Evolutionary conservation across 2,797 vertebrate genomes (phyloP), one percentile per base, ranked within the genome.

Genomic region (Scomberomorus guttatus): DNA sequence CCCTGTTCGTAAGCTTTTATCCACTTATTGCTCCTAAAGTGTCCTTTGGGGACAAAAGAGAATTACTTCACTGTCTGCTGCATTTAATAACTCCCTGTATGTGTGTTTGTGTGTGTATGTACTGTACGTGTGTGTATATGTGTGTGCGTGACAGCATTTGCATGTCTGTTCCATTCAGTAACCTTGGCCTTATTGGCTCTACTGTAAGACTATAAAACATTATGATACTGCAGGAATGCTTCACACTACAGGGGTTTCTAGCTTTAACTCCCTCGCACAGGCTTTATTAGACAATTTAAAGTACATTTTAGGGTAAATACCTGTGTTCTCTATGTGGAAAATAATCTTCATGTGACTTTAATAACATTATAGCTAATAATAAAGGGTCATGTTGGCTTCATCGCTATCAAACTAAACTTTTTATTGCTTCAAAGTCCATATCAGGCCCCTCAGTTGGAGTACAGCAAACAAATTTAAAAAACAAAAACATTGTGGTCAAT

Each of bases 51-150:
- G 70, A 82, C 64, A 74, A 71, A n/a, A 44, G 68, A 74, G 84
- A 80, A 90, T 92, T 63, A 87, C 86, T 83, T 88, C 84, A 84
- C 83, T 87, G 83, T 89, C 86, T 89, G 82, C 70, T 85, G 80
- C 67, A 65, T 83, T 79, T 85, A 88, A 88, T 87, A 82, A 87
- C 81, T 64, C 58, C 50, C 29, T 71, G 29, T 42, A 42, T 42
- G 39, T 42, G 39, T 42, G 39, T 72, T 9, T 48, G 24, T 69
- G 56, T 66, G 48, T 55, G 57, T 65, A 37, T 52, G 61, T 60
- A 37, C 34, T 22, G 48, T 42, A 27, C 52, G 24, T 69, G 55
- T 66, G 48, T 55, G 61, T 65, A 46, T 51, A 57, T 60, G 42
- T 52, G 71, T 44, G 44, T 80, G 59, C 42, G 54, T 25, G 61